Percentiles rank a stretch among this genome's conserved stretches.
These are phyloP conservation scores for Notothenia coriiceps DNA, from an alignment of 2,113 vertebrate genomes.

Conservation along the genomic window DNA sequence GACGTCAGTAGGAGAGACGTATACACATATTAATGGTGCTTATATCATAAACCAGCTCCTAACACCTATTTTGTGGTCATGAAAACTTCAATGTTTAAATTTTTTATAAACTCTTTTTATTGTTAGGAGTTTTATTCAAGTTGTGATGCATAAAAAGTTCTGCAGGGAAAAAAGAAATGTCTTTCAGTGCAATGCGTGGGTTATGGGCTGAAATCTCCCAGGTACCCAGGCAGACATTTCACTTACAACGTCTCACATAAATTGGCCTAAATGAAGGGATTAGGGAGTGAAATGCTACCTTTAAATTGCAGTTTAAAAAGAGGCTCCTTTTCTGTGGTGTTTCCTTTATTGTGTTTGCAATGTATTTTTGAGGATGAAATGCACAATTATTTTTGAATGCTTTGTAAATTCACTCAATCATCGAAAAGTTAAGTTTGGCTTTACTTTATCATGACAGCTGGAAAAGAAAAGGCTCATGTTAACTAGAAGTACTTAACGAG, in stretches of 20 bases:
- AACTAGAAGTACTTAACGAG: conserved; percentile 5
- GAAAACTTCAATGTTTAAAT: conserved; percentile 5
- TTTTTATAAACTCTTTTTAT: neutral
- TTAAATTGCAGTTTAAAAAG: conserved; percentile 31
- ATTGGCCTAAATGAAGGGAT: conserved; percentile 54
- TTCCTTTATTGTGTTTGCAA: conserved; percentile 28
- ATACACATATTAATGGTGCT: conserved; percentile 13
- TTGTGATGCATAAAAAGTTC: neutral
- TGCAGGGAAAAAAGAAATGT: conserved; percentile 19
- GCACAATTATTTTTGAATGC: conserved; percentile 4
- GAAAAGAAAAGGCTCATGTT: conserved; percentile 17
- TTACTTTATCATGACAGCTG: conserved; percentile 14
- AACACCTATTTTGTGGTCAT: conserved; percentile 1
- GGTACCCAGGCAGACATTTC: conserved; percentile 35
- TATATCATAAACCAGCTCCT: conserved; percentile 13
- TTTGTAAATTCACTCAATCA: conserved; percentile 31
- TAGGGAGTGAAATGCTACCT: conserved; percentile 35
- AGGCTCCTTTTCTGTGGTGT: conserved; percentile 12
- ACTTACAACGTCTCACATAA: conserved; percentile 49
- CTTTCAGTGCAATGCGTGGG: conserved; percentile 26
- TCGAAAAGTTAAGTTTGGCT: conserved; percentile 41
- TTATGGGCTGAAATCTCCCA: conserved; percentile 39
- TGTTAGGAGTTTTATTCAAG: neutral
- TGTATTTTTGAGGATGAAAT: conserved; percentile 12
- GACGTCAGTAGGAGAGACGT: conserved; percentile 48